Evolutionary conservation across 2,888 invertebrate genomes (phyloP), one percentile per base, ranked within the genome.

Genomic region (Drosophila rubida): DNA sequence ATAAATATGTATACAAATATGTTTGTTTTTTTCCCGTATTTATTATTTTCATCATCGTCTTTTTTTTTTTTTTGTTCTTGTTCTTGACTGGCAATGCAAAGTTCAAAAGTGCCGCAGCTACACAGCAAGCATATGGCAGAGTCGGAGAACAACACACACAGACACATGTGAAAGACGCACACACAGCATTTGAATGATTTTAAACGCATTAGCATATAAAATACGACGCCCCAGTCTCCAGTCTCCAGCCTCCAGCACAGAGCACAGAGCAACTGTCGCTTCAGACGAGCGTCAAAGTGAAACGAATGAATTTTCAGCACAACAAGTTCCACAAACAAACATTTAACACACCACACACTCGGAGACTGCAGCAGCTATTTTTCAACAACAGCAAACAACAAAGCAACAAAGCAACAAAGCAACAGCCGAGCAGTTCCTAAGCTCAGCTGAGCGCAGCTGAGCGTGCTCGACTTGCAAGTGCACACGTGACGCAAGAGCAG

Each of bases 191-290:
- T 75, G 73, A 75, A 80, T 78, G 78, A 68, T 76, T 78, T 79
- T 76, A 78, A 78, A 66, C 73, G 61, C 68, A 79, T 80, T 80
- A 74, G 76, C 74, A 80, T 74, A 79, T 70, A 66, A 74, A 81
- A 78, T 69, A 62, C 59, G 35, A 19, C 22, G 27, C 42, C 19
- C 16, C 39, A 16, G n/a, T n/a, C n/a, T n/a, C n/a, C n/a, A n/a
- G n/a, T n/a, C n/a, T n/a, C 0, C 27, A 30, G 27, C 25, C 25
- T 19, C 9, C 11, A 39, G 22, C 4, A 7, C 22, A 14, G 7
- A 14, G 14, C 8, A 32, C 53, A 39, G 39, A 30, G 53, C 22
- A 23, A 65, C 51, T 45, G 58, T 58, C 53, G 22, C 19, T 54
- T 54, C 37, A 46, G 35, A 55, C 22, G 51, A 57, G 42, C 64